Evolutionary conservation across 2,888 invertebrate species (phyloP).

Genomic region (Pristionchus arcanus): DNA sequence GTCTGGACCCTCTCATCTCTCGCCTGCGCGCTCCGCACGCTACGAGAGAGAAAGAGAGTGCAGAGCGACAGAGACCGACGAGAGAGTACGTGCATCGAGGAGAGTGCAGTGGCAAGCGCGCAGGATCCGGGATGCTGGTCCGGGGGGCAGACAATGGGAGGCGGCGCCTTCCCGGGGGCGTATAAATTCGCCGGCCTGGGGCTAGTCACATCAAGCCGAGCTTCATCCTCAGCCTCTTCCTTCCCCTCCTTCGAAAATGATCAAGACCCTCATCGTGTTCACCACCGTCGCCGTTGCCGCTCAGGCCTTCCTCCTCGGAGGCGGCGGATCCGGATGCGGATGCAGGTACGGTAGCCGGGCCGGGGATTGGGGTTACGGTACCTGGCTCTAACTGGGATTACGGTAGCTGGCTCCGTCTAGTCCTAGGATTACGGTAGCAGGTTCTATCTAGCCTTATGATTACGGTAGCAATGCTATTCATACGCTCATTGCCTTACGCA

Average conservation of each 20-base stretch:
- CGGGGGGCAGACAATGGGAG: neutral
- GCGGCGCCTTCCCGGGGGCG: slow-evolving; percentile 4
- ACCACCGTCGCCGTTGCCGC: slow-evolving; percentile 1
- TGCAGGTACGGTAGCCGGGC: neutral
- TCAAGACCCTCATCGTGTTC: slow-evolving; percentile 50
- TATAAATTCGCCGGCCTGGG: neutral
- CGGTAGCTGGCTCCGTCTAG: neutral
- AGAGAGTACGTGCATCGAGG: neutral
- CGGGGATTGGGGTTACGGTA: neutral
- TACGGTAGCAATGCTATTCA: neutral
- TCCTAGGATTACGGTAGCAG: neutral
- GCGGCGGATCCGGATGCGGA: slow-evolving; percentile 44
- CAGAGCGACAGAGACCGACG: neutral
- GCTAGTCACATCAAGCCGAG: neutral
- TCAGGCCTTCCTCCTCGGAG: slow-evolving; percentile 54
- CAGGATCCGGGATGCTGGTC: neutral
- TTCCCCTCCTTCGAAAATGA: slow-evolving; percentile 8
- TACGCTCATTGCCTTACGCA: too few relatives aligned
- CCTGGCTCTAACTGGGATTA: neutral
- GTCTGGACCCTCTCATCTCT: neutral
- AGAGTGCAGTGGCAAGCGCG: neutral
- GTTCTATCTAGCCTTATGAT: neutral
- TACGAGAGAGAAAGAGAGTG: slow-evolving; percentile 6
- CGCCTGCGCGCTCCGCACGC: neutral
- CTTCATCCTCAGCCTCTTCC: neutral